phyloP scores from a whole-genome alignment of 2,888 invertebrate genomes.

The Caenorhabditis wallacei region DNA sequence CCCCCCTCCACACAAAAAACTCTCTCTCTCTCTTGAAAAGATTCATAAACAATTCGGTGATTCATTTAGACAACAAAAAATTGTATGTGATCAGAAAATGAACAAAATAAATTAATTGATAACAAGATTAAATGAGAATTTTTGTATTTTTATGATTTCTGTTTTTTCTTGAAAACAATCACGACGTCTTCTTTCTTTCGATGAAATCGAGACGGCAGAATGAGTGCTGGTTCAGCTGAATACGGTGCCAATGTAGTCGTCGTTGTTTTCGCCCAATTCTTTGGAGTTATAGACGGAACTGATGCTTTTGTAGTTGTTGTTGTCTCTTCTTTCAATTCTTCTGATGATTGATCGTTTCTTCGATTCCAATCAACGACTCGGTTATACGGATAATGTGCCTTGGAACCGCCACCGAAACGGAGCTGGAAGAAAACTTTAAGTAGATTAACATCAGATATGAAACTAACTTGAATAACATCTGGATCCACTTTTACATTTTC shows the following conservation, averaged over 20 bases:
- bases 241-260: constrained; percentile 47
- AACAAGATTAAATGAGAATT: constrained; percentile 39
- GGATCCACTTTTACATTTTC: constrained; percentile 57
- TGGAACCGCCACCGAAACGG: constrained; percentile 61
- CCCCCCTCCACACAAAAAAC: constrained; percentile 7
- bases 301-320: constrained; percentile 43
- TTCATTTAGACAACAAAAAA: constrained; percentile 49
- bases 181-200: constrained; percentile 59
- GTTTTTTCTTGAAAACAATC: constrained; percentile 64
- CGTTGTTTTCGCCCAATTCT: constrained; percentile 56
- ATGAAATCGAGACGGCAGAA: constrained; percentile 62
- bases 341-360: constrained; percentile 22
- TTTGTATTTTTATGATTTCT: constrained; percentile 30
- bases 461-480: constrained; percentile 43
- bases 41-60: constrained; percentile 64
- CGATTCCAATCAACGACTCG: constrained; percentile 51
- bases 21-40: constrained; percentile 36
- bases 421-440: constrained; percentile 50
- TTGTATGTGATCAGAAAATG: constrained; percentile 45
- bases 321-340: constrained; percentile 35
- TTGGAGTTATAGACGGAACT: constrained; percentile 42
- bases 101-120: constrained; percentile 56
- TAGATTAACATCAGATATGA: too few relatives aligned
- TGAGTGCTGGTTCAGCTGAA: constrained; percentile 58
- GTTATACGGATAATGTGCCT: constrained; percentile 62